Conservation (phyloP, 2,797 vertebrate genomes). For the Cryptoblepharus egeriae region DNA sequence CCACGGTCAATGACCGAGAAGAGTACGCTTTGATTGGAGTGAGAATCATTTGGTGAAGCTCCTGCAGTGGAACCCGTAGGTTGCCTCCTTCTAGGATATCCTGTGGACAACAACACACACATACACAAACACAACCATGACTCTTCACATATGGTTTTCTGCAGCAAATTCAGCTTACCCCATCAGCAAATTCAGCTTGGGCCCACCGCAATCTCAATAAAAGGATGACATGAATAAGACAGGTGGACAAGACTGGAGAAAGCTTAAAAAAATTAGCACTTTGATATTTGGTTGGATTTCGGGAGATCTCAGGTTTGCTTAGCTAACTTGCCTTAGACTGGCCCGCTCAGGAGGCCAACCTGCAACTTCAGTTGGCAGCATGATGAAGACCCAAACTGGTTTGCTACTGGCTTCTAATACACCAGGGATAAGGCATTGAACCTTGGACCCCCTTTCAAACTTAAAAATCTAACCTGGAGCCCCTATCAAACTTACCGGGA, state of each 20-base stretch:
- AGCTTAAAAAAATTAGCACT: not conserved
- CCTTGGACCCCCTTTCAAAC: too few species aligned
- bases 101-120: constrained; percentile 63
- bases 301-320: not conserved
- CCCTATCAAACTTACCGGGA: too few species aligned
- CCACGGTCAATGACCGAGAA: constrained; percentile 71
- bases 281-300: not conserved
- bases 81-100: constrained; percentile 95
- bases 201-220: not conserved
- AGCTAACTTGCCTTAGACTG: too few species aligned
- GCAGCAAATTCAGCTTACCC: not conserved
- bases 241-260: not conserved
- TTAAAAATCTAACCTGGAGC: too few species aligned
- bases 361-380: too few species aligned
- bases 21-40: constrained; percentile 93
- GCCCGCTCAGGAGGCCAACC: too few species aligned
- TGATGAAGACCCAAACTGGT: too few species aligned
- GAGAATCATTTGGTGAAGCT: constrained; percentile 97
- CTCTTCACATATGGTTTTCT: not conserved
- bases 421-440: too few species aligned
- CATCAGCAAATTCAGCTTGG: too few species aligned
- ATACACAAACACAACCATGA: too few species aligned
- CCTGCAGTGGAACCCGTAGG: constrained; percentile 90
- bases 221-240: not conserved
- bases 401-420: too few species aligned